These are phyloP conservation scores for Semibalanus balanoides DNA, from an alignment of 1,140 invertebrate genomes.

Conservation along the genomic window DNA sequence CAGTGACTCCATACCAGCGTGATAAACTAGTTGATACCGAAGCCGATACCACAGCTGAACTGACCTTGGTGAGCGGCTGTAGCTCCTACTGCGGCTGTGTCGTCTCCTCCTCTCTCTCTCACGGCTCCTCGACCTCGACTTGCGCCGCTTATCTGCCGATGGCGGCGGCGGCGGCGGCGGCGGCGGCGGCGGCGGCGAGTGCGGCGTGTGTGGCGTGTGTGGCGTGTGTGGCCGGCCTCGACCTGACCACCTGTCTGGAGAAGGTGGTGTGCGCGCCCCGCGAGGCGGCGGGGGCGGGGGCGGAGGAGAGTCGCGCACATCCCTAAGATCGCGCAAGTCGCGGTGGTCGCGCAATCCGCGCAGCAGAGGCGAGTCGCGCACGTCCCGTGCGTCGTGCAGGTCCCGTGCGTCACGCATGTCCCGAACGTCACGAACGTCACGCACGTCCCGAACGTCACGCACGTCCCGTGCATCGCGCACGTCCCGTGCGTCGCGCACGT, in stretches of 20 bases:
- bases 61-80: slow-evolving; percentile 17
- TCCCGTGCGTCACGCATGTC: background rate
- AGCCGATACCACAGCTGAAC: too few species aligned
- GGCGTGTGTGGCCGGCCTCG: background rate
- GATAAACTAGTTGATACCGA: too few species aligned
- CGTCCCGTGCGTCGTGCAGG: background rate
- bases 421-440: background rate
- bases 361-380: background rate
- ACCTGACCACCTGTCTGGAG: slow-evolving; percentile 11
- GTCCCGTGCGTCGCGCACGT: background rate
- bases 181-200: slow-evolving; percentile 1
- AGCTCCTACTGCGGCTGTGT: slow-evolving; percentile 17
- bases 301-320: slow-evolving; percentile 11
- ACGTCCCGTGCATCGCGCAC: background rate
- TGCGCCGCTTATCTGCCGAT: slow-evolving; percentile 6
- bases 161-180: slow-evolving; percentile 2
- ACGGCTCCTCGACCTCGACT: slow-evolving; percentile 10
- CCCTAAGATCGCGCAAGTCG: background rate
- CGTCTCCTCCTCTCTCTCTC: slow-evolving; percentile 11
- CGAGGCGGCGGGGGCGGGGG: slow-evolving; percentile 11
- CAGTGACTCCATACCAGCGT: too few species aligned
- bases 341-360: background rate
- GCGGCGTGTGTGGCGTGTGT: background rate
- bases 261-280: background rate
- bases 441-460: background rate